Percentiles rank a stretch among this genome's conserved stretches.
Conservation (phyloP, 2,797 vertebrate genomes). For the Hyperoplus immaculatus region DNA sequence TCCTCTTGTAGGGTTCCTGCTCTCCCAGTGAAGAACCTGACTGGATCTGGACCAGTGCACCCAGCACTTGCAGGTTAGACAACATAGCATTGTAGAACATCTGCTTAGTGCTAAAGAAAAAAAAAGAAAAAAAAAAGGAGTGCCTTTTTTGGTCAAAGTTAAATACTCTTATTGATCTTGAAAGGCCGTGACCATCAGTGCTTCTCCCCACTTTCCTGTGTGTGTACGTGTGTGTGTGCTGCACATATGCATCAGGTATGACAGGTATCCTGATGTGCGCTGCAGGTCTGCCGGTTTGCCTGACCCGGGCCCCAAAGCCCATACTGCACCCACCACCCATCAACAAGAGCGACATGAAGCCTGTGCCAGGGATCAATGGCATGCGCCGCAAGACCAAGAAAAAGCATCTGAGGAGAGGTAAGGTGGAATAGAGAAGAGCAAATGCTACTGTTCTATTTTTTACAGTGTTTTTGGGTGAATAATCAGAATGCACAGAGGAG, state of each 20-base stretch:
- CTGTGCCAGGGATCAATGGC: slow-evolving; percentile 92
- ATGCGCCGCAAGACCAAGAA: slow-evolving; percentile 98
- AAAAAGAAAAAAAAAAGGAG: neutral
- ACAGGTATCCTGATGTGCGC: slow-evolving; percentile 97
- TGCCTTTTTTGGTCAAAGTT: neutral
- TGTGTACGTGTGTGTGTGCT: slow-evolving; percentile 52
- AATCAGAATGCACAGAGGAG: neutral
- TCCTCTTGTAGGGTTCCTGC: slow-evolving; percentile 90
- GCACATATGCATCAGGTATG: slow-evolving; percentile 88
- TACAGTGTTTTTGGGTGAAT: slow-evolving; percentile 5
- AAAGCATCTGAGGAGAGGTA: slow-evolving; percentile 95
- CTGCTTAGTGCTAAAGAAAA: neutral
- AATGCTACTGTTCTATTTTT: slow-evolving; percentile 4
- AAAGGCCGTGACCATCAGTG: slow-evolving; percentile 32
- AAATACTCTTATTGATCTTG: neutral
- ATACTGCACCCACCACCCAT: slow-evolving; percentile 95
- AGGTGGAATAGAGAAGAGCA: slow-evolving; percentile 28
- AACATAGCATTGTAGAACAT: neutral
- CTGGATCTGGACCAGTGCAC: slow-evolving; percentile 93
- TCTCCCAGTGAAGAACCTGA: slow-evolving; percentile 96
- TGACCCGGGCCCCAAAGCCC: slow-evolving; percentile 96
- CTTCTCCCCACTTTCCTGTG: slow-evolving; percentile 47
- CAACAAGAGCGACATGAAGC: slow-evolving; percentile 96
- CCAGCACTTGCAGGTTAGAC: slow-evolving; percentile 94
- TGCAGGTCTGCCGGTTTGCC: slow-evolving; percentile 94